phyloP scores from a whole-genome alignment of 1,140 invertebrate species.

The Aporrectodea caliginosa region DNA sequence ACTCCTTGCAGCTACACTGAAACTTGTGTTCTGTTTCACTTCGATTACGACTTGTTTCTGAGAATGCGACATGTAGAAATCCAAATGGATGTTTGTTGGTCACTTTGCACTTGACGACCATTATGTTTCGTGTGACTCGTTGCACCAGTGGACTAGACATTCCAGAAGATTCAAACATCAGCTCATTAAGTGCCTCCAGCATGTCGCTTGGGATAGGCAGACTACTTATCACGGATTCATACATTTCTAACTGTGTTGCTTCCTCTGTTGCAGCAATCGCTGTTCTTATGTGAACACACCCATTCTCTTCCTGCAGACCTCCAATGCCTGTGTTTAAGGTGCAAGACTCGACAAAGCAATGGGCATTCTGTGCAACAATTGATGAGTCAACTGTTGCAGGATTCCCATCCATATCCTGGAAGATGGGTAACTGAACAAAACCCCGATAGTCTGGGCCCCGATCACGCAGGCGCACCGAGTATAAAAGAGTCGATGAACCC shows the following conservation, averaged over 20 bases:
- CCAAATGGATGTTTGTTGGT: constrained; percentile 69
- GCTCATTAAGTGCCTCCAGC: constrained; percentile 66
- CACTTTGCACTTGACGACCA: constrained; percentile 72
- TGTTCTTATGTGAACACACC: constrained; percentile 68
- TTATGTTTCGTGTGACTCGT: constrained; percentile 70
- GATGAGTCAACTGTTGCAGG: constrained; percentile 57
- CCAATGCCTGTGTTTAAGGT: constrained; percentile 39
- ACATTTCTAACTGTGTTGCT: constrained; percentile 64
- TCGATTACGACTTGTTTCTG: constrained; percentile 59
- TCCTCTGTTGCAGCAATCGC: constrained; percentile 66
- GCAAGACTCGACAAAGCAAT: constrained; percentile 68
- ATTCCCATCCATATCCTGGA: constrained; percentile 54
- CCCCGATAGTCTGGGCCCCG: constrained; percentile 69
- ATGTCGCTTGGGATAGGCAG: constrained; percentile 65
- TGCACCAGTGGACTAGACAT: constrained; percentile 66
- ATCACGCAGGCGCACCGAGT: constrained; percentile 67
- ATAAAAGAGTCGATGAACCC: constrained; percentile 63
- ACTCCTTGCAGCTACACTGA: constrained; percentile 65
- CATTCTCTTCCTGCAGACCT: constrained; percentile 32
- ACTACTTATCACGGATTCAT: constrained; percentile 65
- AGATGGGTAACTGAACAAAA: constrained; percentile 69
- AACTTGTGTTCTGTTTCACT: constrained; percentile 62
- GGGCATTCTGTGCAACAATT: constrained; percentile 58
- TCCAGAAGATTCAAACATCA: constrained; percentile 62
- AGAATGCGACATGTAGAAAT: constrained; percentile 70